Base-by-base conservation (phyloP, 2,113 vertebrate genomes). In the Corynorhinus townsendii region DNA sequence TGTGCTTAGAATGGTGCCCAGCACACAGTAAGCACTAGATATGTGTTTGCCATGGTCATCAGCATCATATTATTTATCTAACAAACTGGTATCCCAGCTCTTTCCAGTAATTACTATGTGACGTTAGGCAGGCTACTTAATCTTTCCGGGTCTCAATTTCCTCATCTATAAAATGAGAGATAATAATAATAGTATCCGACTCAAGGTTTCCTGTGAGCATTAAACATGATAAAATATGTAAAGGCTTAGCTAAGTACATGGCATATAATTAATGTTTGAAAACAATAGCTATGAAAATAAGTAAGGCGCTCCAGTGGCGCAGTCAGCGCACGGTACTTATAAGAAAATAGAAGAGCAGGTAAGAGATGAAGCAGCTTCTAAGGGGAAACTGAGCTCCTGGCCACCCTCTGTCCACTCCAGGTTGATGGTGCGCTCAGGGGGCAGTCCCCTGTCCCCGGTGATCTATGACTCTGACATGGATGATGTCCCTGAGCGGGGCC, bases 401-500 rank as follows among this genome's bases (percentile, higher is more conserved):
- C 12, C 45, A 15, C 19, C 35, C 35, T 33, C 54, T 71, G 90
- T 81, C 26, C 82, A 24, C 45, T 26, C 43, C 93, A 99, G 99
- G 97, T 96, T 99, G 95, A 98, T 99, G 90, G 99, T 99, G 64
- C 99, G 99, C 79, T 99, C 98, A 11, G 99, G 99, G 38, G 99
- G 99, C 96, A 98, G 98, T 84, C 98, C 99, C 1, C 97, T 98
- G 28, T 98, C 99, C 38, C 98, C 98, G 0, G 98, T 98, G 66
- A 98, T 99, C 96, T 99, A 99, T 30, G 99, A 99, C 97, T 99
- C 99, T 0, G 99, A 99, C 96, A 98, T 99, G 98, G 99, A 99
- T 24, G 99, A 99, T 19, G 98, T 99, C 88, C 99, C 99, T 1
- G 99, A 99, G 91, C 98, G 99, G 4, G 99, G 99, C n/a, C 96